Evolutionary conservation across 2,797 vertebrate species (phyloP).

Genomic region (Bradypus variegatus): DNA sequence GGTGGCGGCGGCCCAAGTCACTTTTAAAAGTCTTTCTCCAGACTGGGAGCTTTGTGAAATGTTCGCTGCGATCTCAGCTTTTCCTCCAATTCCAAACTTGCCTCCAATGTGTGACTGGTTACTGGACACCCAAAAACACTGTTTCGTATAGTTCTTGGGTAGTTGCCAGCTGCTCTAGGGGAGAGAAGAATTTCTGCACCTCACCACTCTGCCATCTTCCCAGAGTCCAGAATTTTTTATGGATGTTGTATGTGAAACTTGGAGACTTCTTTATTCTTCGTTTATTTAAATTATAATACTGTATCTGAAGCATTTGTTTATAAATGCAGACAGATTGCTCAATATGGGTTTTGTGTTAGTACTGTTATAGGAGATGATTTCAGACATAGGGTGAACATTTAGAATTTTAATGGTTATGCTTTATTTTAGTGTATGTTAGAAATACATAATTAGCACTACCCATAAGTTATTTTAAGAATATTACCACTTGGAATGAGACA

Average conservation of each 20-base stretch:
- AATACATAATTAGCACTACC: not conserved
- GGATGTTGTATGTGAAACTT: not conserved
- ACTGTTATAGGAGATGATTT: not conserved
- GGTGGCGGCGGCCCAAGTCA: too few relatives aligned
- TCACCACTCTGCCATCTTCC: too few relatives aligned
- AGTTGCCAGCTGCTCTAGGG: too few relatives aligned
- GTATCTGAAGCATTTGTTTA: not conserved
- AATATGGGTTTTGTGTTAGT: not conserved
- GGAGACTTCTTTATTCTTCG: not conserved
- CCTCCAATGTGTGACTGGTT: too few relatives aligned
- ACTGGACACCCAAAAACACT: too few relatives aligned
- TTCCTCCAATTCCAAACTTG: too few relatives aligned
- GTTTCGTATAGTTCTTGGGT: too few relatives aligned
- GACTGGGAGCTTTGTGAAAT: too few relatives aligned
- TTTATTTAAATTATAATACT: not conserved
- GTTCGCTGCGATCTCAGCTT: too few relatives aligned
- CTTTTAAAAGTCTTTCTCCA: too few relatives aligned
- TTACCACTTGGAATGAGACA: not conserved
- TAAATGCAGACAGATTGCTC: not conserved
- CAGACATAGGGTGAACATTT: not conserved
- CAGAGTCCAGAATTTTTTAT: conserved; percentile 11
- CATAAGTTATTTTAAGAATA: not conserved
- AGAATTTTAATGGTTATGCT: conserved; percentile 7
- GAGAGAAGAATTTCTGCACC: too few relatives aligned
- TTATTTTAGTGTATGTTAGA: not conserved